These are phyloP conservation scores for Brachylomia viminalis DNA, from an alignment of 2,888 invertebrate species.

Conservation along the genomic window DNA sequence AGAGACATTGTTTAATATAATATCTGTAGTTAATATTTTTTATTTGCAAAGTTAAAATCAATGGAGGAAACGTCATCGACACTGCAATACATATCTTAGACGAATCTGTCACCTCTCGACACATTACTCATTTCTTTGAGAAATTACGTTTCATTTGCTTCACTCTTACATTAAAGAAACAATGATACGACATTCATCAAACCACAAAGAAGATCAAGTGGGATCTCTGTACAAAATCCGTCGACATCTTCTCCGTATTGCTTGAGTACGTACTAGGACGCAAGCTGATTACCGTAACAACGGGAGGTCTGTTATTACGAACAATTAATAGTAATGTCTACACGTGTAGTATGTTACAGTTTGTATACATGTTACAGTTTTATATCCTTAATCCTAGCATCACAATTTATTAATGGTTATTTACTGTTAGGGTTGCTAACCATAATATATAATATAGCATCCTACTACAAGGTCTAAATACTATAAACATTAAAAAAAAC, in stretches of 20 bases:
- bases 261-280: conserved; percentile 5
- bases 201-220: conserved; percentile 10
- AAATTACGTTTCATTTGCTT: not conserved
- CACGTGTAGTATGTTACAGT: conserved; percentile 45
- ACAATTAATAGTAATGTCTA: conserved; percentile 48
- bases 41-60: not conserved
- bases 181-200: conserved; percentile 13
- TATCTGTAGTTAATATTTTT: not conserved
- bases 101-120: not conserved
- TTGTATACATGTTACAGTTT: too few species aligned
- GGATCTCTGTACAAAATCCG: conserved; percentile 25
- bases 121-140: not conserved
- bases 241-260: conserved; percentile 16
- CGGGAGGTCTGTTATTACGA: too few species aligned
- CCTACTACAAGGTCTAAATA: too few species aligned
- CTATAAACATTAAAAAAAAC: too few species aligned
- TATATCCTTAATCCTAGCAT: conserved; percentile 16
- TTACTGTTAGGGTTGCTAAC: too few species aligned
- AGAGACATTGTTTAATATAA: not conserved
- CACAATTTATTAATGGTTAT: not conserved
- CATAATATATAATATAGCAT: too few species aligned
- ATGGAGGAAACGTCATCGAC: not conserved
- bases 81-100: not conserved
- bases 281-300: conserved; percentile 42
- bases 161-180: conserved; percentile 21